Evolutionary conservation across 2,888 invertebrate genomes (phyloP).

Genomic region (Leucoma salicis): DNA sequence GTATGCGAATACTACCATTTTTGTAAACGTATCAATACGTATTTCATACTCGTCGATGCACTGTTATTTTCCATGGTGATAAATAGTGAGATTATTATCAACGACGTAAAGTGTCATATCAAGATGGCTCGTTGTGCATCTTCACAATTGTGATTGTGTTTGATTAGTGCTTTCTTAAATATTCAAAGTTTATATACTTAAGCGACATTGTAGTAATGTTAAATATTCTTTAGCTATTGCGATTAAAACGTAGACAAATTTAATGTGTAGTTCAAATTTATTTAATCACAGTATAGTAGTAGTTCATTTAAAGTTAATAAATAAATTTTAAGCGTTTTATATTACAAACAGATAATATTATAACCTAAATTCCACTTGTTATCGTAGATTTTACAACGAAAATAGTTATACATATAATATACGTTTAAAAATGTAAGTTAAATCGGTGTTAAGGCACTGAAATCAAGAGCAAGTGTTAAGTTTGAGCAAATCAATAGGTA

Average conservation of each 20-base stretch:
- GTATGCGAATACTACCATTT: not conserved
- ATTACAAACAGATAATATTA: constrained; percentile 39
- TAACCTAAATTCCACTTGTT: constrained; percentile 58
- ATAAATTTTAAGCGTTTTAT: constrained; percentile 39
- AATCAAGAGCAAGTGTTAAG: constrained; percentile 33
- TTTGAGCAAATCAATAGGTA: constrained; percentile 34
- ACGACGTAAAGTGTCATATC: constrained; percentile 43
- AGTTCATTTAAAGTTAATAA: constrained; percentile 29
- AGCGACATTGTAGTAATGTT: constrained; percentile 28
- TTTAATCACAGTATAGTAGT: constrained; percentile 37
- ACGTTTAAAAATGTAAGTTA: constrained; percentile 48
- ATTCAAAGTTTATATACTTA: constrained; percentile 32
- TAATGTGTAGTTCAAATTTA: constrained; percentile 43
- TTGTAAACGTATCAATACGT: not conserved
- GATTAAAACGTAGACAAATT: constrained; percentile 45
- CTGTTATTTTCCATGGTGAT: constrained; percentile 24
- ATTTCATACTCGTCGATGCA: not conserved
- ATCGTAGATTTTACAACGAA: constrained; percentile 78
- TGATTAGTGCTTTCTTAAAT: constrained; percentile 48
- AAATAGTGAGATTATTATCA: not conserved
- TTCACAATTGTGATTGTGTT: constrained; percentile 39
- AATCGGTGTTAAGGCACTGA: constrained; percentile 36
- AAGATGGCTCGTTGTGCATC: constrained; percentile 41
- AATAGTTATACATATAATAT: constrained; percentile 51
- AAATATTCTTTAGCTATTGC: constrained; percentile 49